These are phyloP conservation scores for Danio albolineatus DNA, from an alignment of 2,797 vertebrate species.

Conservation along the genomic window DNA sequence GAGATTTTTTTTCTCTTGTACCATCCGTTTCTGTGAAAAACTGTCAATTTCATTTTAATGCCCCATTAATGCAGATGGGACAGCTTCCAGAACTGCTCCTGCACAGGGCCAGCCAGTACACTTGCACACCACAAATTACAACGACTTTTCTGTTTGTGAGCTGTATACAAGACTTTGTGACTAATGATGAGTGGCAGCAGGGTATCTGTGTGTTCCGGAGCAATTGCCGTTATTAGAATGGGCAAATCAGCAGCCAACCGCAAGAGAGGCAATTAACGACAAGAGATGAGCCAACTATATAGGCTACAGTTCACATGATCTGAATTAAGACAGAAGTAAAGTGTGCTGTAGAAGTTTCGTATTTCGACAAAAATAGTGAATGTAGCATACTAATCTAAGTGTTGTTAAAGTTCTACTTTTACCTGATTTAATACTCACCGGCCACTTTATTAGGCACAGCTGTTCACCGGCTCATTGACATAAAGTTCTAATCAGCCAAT, in stretches of 20 bases:
- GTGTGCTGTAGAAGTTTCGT: constrained; percentile 17
- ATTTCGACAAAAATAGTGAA: background rate
- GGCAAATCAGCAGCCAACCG: constrained; percentile 46
- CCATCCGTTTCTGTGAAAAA: constrained; percentile 68
- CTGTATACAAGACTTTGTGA: constrained; percentile 54
- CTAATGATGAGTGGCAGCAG: constrained; percentile 57
- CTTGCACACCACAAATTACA: constrained; percentile 50
- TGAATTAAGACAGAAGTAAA: constrained; percentile 34
- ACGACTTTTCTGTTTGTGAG: constrained; percentile 57
- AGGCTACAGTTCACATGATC: constrained; percentile 6
- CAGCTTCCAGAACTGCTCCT: constrained; percentile 65
- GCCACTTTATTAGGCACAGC: no score
- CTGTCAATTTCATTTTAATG: constrained; percentile 80
- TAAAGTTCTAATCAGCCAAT: no score
- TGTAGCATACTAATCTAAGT: background rate
- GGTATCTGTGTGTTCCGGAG: constrained; percentile 48
- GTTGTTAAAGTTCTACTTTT: background rate
- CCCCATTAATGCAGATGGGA: constrained; percentile 72
- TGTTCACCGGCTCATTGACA: no score
- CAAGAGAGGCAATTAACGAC: constrained; percentile 48
- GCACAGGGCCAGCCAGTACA: constrained; percentile 28
- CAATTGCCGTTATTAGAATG: constrained; percentile 50
- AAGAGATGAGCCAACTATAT: constrained; percentile 31
- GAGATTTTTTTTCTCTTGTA: constrained; percentile 60
- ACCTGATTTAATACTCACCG: background rate